Evolutionary conservation across 53 echinoderm and acorn worm genomes (phyloP).

Genomic region (Holothuria leucospilota): DNA sequence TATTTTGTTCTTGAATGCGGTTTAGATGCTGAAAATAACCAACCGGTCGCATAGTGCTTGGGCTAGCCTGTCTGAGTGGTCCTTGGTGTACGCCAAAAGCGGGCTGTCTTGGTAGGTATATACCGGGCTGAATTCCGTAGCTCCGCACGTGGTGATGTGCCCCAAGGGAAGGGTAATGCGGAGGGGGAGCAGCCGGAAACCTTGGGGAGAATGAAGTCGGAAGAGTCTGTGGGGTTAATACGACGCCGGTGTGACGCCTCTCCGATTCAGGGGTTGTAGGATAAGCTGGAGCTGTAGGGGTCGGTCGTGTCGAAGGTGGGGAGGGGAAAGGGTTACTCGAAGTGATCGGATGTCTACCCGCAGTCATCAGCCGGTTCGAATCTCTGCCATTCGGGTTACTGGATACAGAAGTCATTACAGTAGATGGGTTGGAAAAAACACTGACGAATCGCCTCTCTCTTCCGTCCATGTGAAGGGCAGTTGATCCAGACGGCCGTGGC

Average conservation of each 20-base stretch:
- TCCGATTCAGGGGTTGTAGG: background rate
- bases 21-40: slow-evolving; percentile 12
- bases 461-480: slow-evolving; percentile 13
- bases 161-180: background rate
- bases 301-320: background rate
- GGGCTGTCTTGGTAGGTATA: background rate
- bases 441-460: slow-evolving; percentile 16
- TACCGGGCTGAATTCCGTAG: slow-evolving; percentile 17
- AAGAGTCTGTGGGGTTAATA: no score
- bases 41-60: background rate
- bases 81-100: background rate
- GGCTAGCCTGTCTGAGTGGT: background rate
- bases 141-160: background rate
- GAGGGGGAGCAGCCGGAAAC: background rate
- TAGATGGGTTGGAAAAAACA: background rate
- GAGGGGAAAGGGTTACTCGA: background rate
- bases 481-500: background rate
- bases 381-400: background rate
- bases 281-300: slow-evolving; percentile 5
- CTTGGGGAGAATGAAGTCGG: no score
- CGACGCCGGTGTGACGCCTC: background rate
- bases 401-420: background rate
- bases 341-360: background rate
- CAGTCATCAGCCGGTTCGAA: background rate
- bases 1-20: background rate